These are phyloP conservation scores for Macrosteles quadrilineatus DNA, from an alignment of 1,140 invertebrate genomes.

Conservation along the genomic window DNA sequence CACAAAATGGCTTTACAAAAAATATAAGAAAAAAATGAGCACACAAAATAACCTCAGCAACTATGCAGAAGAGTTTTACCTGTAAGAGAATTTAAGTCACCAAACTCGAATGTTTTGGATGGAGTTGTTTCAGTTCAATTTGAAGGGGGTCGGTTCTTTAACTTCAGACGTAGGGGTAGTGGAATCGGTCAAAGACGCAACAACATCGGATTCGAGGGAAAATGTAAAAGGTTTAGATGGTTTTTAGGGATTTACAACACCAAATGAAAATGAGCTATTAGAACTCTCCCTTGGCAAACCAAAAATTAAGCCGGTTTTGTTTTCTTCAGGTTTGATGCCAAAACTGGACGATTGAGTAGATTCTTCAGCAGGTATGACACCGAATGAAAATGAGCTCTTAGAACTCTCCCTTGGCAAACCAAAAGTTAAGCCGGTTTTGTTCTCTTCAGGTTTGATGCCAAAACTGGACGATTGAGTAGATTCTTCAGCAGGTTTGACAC, in stretches of 20 bases:
- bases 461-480: neutral
- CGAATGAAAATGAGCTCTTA: slow-evolving; percentile 39
- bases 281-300: slow-evolving; percentile 42
- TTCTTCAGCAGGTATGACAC: slow-evolving; percentile 23
- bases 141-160: neutral
- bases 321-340: slow-evolving; percentile 25
- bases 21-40: too few relatives aligned
- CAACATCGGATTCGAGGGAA: neutral
- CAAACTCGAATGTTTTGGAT: neutral
- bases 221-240: neutral
- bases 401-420: slow-evolving; percentile 42
- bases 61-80: too few relatives aligned
- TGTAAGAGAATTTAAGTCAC: too few relatives aligned
- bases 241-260: neutral
- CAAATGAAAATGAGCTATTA: neutral
- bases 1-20: too few relatives aligned
- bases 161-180: neutral
- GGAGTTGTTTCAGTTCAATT: neutral
- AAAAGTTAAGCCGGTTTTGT: slow-evolving; percentile 45
- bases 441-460: slow-evolving; percentile 25
- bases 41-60: too few relatives aligned
- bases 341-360: neutral
- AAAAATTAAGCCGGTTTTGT: slow-evolving; percentile 45
- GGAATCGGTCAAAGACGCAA: neutral
- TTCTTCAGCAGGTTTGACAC: slow-evolving; percentile 25